These are phyloP conservation scores for Drosophila histrio DNA, from an alignment of 2,888 invertebrate genomes.

Conservation along the genomic window DNA sequence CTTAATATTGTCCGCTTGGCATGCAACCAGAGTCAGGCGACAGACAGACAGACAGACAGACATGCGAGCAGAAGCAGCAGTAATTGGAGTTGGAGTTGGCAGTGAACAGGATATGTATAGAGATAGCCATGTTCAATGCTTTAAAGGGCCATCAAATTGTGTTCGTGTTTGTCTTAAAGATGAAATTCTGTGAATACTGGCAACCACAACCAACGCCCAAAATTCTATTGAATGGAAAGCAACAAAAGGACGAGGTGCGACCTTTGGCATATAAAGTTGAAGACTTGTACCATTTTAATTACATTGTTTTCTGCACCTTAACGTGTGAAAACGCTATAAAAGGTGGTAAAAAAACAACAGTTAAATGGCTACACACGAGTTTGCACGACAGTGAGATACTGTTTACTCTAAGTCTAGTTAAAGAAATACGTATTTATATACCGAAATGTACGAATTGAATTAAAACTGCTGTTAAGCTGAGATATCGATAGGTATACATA, in stretches of 20 bases:
- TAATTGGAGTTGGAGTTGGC: not conserved
- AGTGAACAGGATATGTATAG: not conserved
- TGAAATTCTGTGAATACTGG: not conserved
- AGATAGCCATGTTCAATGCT: constrained; percentile 8
- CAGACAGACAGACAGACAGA: not conserved
- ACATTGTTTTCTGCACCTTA: constrained; percentile 69
- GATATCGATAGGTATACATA: too few species aligned
- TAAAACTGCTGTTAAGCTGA: too few species aligned
- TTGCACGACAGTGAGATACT: not conserved
- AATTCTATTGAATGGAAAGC: not conserved
- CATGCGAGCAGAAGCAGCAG: not conserved
- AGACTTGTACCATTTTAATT: constrained; percentile 58
- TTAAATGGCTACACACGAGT: not conserved
- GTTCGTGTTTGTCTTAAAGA: not conserved
- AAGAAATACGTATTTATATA: not conserved
- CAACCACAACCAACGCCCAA: not conserved
- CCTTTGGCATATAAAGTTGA: constrained; percentile 14
- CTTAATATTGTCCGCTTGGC: constrained; percentile 50
- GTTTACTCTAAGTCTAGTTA: not conserved
- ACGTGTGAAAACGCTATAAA: constrained; percentile 64
- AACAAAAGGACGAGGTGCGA: not conserved
- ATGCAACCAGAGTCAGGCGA: not conserved
- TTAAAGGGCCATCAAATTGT: constrained; percentile 5
- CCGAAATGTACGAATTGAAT: too few species aligned
- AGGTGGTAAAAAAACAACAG: constrained; percentile 14